Conservation (phyloP, 2,113 vertebrate genomes). For the Otis tarda region DNA sequence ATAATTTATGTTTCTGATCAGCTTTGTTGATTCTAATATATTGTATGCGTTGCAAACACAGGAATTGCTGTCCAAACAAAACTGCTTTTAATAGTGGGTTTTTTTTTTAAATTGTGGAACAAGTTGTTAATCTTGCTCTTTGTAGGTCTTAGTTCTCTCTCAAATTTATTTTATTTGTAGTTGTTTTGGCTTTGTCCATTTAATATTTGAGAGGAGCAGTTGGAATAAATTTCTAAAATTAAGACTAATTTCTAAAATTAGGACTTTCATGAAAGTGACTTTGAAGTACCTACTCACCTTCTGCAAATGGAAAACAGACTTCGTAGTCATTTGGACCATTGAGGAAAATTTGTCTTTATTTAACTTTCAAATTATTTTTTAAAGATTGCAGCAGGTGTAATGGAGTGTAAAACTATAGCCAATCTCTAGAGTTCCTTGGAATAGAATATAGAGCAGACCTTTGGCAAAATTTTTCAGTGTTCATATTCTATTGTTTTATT, state of each 20-base stretch:
- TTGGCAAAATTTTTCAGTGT: background rate
- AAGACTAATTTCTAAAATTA: background rate
- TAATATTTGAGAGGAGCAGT: background rate
- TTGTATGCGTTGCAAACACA: background rate
- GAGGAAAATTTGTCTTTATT: background rate
- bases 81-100: background rate
- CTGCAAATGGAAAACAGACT: background rate
- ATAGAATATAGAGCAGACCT: background rate
- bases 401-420: background rate
- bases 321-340: background rate
- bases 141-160: background rate
- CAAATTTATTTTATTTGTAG: background rate
- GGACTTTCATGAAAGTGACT: background rate
- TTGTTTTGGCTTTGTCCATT: background rate
- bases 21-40: background rate
- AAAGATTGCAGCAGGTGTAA: background rate
- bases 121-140: background rate
- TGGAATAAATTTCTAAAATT: background rate
- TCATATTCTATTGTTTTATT: background rate
- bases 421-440: background rate
- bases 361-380: background rate
- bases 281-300: background rate
- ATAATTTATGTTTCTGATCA: background rate
- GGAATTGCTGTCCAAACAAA: background rate
- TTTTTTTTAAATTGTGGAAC: background rate